phyloP scores from a whole-genome alignment of 1,140 invertebrate genomes.

The Papilio xuthus region DNA sequence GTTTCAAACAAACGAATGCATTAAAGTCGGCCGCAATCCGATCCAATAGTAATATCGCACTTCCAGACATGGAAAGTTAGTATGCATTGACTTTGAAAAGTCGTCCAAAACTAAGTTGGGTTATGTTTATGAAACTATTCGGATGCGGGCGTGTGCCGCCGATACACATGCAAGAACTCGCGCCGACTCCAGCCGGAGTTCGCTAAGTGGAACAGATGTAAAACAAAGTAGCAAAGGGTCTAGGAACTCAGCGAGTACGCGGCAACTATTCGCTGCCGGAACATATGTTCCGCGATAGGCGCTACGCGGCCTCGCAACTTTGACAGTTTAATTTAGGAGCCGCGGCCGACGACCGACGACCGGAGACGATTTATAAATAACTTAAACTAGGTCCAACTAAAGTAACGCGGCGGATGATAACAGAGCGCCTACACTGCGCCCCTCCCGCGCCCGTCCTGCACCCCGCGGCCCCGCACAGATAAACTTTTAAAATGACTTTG shows the following conservation, averaged over 20 bases:
- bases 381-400: constrained; percentile 79
- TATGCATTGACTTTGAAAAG: constrained; percentile 82
- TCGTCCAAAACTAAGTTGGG: constrained; percentile 80
- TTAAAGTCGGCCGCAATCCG: constrained; percentile 78
- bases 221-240: constrained; percentile 81
- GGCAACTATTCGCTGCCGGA: constrained; percentile 69
- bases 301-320: constrained; percentile 58
- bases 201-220: constrained; percentile 81
- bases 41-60: constrained; percentile 80
- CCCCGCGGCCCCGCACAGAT: constrained; percentile 75
- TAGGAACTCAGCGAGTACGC: constrained; percentile 78
- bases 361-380: constrained; percentile 76
- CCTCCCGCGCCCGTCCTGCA: constrained; percentile 57
- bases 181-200: constrained; percentile 80
- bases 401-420: constrained; percentile 78
- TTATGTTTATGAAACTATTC: constrained; percentile 82
- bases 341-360: constrained; percentile 64
- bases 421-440: constrained; percentile 68
- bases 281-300: constrained; percentile 65
- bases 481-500: constrained; percentile 84
- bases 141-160: constrained; percentile 77
- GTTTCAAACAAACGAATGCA: constrained; percentile 80
- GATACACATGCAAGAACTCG: constrained; percentile 80
- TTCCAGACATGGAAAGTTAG: constrained; percentile 80
- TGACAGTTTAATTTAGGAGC: constrained; percentile 74